Conservation (phyloP, 2,888 invertebrate genomes). For the Scaptomyza reducta region DNA sequence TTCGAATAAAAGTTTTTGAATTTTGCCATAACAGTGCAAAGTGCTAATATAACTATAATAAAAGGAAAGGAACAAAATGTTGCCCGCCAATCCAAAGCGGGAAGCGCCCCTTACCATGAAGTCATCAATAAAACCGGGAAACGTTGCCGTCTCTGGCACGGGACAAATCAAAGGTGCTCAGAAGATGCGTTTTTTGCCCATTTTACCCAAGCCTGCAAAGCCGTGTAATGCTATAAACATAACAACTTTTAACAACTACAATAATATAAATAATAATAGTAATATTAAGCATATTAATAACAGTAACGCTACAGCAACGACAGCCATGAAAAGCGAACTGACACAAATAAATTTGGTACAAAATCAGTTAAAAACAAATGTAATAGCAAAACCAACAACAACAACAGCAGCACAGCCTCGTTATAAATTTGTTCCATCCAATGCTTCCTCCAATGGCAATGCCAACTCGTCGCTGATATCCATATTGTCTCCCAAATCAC, state of each 20-base stretch:
- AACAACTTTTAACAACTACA: conserved; percentile 11
- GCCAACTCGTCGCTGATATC: conserved; percentile 44
- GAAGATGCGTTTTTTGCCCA: conserved; percentile 52
- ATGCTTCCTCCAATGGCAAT: conserved; percentile 11
- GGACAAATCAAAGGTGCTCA: conserved; percentile 12
- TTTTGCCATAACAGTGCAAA: conserved; percentile 9
- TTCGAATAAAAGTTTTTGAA: conserved; percentile 30
- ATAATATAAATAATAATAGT: conserved; percentile 20
- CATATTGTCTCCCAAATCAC: conserved; percentile 35
- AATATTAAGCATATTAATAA: conserved; percentile 21
- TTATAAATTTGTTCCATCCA: conserved; percentile 48
- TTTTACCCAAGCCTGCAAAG: conserved; percentile 46
- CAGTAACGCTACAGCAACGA: conserved; percentile 12
- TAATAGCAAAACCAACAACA: not conserved
- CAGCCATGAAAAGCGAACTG: conserved; percentile 41
- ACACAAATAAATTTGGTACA: conserved; percentile 39
- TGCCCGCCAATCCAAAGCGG: conserved; percentile 51
- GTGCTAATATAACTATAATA: not conserved
- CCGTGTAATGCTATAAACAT: conserved; percentile 35
- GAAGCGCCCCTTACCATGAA: conserved; percentile 26
- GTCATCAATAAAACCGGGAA: conserved; percentile 31
- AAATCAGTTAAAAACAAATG: conserved; percentile 38
- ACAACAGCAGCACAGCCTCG: conserved; percentile 18
- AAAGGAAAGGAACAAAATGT: conserved; percentile 30
- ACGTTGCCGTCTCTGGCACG: conserved; percentile 10